Base-by-base conservation (phyloP, 2,888 invertebrate species). In the Dryocosmus kuriphilus region DNA sequence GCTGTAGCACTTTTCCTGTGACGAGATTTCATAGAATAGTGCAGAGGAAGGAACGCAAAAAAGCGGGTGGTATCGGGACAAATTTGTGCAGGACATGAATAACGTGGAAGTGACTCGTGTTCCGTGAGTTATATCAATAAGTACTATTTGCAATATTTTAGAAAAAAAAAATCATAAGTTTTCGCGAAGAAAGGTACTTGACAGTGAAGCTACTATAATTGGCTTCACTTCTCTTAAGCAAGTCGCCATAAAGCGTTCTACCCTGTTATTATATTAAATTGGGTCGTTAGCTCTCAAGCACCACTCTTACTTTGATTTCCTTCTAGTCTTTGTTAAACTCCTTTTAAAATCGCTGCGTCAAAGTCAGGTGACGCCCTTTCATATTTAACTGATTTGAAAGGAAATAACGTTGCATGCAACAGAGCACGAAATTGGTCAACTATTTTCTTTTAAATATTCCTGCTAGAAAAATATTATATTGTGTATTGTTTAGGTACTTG, bases 21-120 rank as follows among this genome's bases (percentile, higher is more conserved):
- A 65, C 38, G 65, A 41, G 65, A 65, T 65, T 65, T 65, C 38
- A 65, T 65, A 41, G 41, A 41, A 65, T 22, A 65, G 65, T n/a
- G n/a, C 24, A 38, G 38, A 65, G 65, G 41, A 65, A 38, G 38
- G 22, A 41, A 63, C n/a, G 41, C 41, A 65, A 41, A 65, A 65
- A 65, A 63, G 65, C 65, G 22, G 38, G 65, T 65, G 41, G 93
- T 94, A 73, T 92, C 94, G 1, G 94, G 94, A 3, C 97, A 97
- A 92, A 94, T 98, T 93, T 98, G 98, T 89, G 97, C 98, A 2
- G 98, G 98, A 0, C 94, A 95, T 87, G 95, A 96, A 90, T 93
- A 94, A 80, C 98, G 97, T 38, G 97, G 97, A 75, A 93, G 95
- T 75, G 97, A 98, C 90, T 95, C 97, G 65, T 98, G 97, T 90